phyloP scores from a whole-genome alignment of 2,797 vertebrate species.

The Micrastur ruficollis region DNA sequence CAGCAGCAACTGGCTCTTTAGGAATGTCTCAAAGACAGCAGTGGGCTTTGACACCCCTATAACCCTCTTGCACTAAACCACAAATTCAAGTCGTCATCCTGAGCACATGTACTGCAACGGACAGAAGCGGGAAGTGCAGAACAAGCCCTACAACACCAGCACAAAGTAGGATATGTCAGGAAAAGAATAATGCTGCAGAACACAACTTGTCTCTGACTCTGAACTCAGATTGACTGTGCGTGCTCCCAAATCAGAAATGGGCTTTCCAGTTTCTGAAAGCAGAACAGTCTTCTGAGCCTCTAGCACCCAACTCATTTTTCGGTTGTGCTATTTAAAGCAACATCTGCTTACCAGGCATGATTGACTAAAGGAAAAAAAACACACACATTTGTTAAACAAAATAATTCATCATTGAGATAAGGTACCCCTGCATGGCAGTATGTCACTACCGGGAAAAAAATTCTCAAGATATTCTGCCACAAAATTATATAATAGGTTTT shows the following conservation, averaged over 20 bases:
- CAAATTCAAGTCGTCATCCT: neutral
- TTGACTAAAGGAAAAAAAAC: neutral
- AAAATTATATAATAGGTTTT: neutral
- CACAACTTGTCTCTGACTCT: neutral
- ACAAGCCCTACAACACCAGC: neutral
- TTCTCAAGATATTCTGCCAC: neutral
- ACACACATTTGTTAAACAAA: neutral
- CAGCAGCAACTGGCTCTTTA: neutral
- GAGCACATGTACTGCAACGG: neutral
- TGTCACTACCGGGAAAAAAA: neutral
- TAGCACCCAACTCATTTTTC: neutral
- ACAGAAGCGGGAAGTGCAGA: neutral
- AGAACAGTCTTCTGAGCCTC: neutral
- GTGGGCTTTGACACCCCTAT: neutral
- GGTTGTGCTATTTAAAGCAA: neutral
- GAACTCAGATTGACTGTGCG: neutral
- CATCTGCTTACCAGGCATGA: neutral
- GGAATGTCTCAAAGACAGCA: neutral
- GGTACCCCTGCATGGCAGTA: neutral
- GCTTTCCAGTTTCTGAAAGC: neutral
- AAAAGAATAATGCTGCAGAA: rapidly evolving
- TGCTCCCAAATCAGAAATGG: neutral
- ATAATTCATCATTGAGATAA: neutral
- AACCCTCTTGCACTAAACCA: neutral
- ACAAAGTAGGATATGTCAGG: neutral